Conservation (phyloP, 2,797 vertebrate species). For the Cyclura pinguis region DNA sequence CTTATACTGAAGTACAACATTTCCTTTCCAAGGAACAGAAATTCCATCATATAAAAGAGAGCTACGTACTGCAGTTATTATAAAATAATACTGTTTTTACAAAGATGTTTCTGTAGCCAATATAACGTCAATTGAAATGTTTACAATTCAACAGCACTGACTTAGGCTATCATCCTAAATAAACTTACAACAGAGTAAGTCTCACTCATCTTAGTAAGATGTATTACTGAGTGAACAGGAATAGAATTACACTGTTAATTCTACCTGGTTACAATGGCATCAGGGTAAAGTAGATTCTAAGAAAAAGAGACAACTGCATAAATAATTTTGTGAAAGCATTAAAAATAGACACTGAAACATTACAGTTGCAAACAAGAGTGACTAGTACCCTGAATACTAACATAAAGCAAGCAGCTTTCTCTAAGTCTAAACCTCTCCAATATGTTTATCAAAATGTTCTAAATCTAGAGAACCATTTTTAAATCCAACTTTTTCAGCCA, state of each 20-base stretch:
- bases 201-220: not conserved
- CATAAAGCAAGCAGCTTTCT: constrained; percentile 1
- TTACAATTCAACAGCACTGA: not conserved
- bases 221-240: not conserved
- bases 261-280: not conserved
- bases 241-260: not conserved
- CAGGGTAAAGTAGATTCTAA: not conserved
- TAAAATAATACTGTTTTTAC: too few relatives aligned
- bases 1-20: too few relatives aligned
- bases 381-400: not conserved
- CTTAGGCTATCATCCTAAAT: not conserved
- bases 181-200: not conserved
- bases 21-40: too few relatives aligned
- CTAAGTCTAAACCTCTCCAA: not conserved
- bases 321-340: not conserved
- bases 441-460: not conserved
- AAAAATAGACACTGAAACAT: not conserved
- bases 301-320: not conserved
- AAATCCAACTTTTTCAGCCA: not conserved
- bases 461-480: not conserved
- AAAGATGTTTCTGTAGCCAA: too few relatives aligned
- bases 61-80: too few relatives aligned
- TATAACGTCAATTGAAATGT: not conserved
- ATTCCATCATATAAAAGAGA: too few relatives aligned
- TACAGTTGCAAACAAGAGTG: not conserved